These are phyloP conservation scores for Saccopteryx bilineata DNA, from an alignment of 2,113 vertebrate genomes.

Conservation along the genomic window DNA sequence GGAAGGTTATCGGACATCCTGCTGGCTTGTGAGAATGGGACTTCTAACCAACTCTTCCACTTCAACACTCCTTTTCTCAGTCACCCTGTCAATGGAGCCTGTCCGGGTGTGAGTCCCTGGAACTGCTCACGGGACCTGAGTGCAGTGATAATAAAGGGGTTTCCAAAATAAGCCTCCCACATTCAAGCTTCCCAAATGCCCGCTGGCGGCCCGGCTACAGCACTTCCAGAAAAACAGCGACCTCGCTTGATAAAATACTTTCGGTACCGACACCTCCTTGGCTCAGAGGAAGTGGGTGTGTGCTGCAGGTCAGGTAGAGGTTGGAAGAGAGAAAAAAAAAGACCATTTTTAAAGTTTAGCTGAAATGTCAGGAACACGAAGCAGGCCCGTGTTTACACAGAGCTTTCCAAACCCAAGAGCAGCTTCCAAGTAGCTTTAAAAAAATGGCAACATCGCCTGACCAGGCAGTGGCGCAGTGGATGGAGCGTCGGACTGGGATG, in stretches of 20 bases:
- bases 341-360: constrained; percentile 46
- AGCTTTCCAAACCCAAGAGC: constrained; percentile 52
- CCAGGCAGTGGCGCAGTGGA: no score
- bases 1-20: constrained; percentile 11
- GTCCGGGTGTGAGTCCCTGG: not conserved
- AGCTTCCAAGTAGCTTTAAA: constrained; percentile 52
- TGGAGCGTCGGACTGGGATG: no score
- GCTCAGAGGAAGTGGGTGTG: constrained; percentile 61
- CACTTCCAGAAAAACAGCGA: constrained; percentile 83
- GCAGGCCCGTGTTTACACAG: constrained; percentile 68
- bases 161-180: constrained; percentile 86
- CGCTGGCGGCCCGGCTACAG: constrained; percentile 80
- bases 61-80: constrained; percentile 52
- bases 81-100: constrained; percentile 44
- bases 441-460: constrained; percentile 47
- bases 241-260: constrained; percentile 87
- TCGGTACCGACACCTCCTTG: constrained; percentile 70
- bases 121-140: constrained; percentile 39
- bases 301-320: constrained; percentile 82
- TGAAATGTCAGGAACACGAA: constrained; percentile 67
- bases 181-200: constrained; percentile 81
- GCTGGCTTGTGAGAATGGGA: not conserved
- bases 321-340: not conserved
- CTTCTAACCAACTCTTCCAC: constrained; percentile 6
- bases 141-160: constrained; percentile 79